Evolutionary conservation across 2,113 vertebrate genomes (phyloP).

Genomic region (Rhynchomys soricoides): DNA sequence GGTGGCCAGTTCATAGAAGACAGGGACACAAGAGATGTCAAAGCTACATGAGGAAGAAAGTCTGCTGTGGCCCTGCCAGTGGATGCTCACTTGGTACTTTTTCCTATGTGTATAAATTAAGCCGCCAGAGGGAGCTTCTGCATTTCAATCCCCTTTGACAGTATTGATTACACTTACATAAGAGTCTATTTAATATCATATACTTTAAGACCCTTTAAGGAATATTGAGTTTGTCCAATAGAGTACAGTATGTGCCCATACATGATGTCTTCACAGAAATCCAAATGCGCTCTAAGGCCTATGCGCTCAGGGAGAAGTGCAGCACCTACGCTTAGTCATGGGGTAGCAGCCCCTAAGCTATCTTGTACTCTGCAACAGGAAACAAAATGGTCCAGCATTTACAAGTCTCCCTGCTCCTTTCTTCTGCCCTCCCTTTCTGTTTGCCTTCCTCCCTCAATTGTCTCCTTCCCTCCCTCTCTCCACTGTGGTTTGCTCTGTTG

Average conservation of each 20-base stretch:
- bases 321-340: background rate
- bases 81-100: accelerated
- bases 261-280: background rate
- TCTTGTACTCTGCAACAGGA: background rate
- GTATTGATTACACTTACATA: background rate
- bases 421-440: background rate
- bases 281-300: background rate
- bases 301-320: background rate
- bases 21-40: slow-evolving; percentile 31
- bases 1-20: background rate
- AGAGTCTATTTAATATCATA: background rate
- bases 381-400: background rate
- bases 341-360: background rate
- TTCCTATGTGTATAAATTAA: background rate
- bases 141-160: slow-evolving; percentile 52
- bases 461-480: too few relatives aligned
- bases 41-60: background rate
- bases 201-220: background rate
- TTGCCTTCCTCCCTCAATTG: background rate
- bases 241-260: background rate
- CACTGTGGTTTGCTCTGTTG: too few relatives aligned
- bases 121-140: slow-evolving; percentile 83
- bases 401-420: background rate
- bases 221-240: background rate
- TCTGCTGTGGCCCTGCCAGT: accelerated